Evolutionary conservation across 2,113 vertebrate species (phyloP).

Genomic region (Patagioenas fasciata): DNA sequence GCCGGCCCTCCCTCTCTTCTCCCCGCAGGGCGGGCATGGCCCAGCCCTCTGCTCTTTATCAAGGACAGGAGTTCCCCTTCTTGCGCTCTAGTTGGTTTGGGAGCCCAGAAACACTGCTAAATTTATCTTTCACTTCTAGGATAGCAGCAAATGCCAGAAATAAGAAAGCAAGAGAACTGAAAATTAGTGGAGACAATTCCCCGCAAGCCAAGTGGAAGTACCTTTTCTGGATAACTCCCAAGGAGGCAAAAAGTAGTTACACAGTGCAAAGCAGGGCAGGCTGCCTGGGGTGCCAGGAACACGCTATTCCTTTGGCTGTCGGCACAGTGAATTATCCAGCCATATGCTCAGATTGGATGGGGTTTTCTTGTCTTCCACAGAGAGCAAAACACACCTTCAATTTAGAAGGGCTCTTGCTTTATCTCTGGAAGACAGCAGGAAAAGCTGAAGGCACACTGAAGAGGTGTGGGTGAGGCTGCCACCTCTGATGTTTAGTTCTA

Average conservation of each 20-base stretch:
- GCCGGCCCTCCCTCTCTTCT: background rate
- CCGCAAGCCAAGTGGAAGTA: background rate
- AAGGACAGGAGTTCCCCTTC: background rate
- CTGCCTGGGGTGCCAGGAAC: slow-evolving; percentile 43
- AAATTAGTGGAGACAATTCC: background rate
- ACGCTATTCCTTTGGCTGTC: background rate
- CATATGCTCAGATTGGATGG: background rate
- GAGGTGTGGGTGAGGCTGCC: background rate
- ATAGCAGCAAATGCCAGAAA: background rate
- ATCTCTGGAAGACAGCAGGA: background rate
- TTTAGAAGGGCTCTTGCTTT: background rate
- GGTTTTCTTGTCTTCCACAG: background rate
- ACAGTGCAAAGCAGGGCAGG: slow-evolving; percentile 4
- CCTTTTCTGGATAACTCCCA: background rate
- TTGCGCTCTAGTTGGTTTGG: background rate
- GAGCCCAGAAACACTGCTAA: background rate
- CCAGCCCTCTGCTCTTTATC: slow-evolving; percentile 2
- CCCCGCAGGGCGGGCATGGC: background rate
- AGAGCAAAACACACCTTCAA: background rate
- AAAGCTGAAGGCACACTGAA: background rate
- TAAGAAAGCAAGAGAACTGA: background rate
- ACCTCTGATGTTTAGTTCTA: background rate
- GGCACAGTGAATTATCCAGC: background rate
- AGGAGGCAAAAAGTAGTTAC: slow-evolving; percentile 1
- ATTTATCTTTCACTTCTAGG: background rate